A percentile compares a stretch with the other conserved stretches of the same genome.
phyloP scores from a whole-genome alignment of 2,113 vertebrate genomes.

The Gasterosteus nipponicus region DNA sequence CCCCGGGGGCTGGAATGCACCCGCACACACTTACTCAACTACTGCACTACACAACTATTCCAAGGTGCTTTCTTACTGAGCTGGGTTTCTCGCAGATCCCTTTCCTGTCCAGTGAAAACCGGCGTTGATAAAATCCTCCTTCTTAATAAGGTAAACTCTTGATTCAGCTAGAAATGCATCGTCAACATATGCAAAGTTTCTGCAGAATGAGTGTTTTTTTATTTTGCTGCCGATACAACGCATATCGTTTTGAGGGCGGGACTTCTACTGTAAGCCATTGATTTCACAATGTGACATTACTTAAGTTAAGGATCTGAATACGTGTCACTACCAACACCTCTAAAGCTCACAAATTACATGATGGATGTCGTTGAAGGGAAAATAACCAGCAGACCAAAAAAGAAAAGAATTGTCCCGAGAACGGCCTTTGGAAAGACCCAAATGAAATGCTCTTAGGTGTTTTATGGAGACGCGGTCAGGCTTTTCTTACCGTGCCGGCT shows the following conservation, averaged over 20 bases:
- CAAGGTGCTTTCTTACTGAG: too few relatives aligned
- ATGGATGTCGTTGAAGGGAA: not conserved
- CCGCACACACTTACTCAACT: not conserved
- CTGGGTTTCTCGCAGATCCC: too few relatives aligned
- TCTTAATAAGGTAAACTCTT: too few relatives aligned
- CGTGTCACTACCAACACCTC: too few relatives aligned
- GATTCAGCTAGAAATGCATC: not conserved
- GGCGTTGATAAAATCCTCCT: not conserved
- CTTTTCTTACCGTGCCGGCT: conserved; percentile 54
- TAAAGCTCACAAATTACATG: not conserved
- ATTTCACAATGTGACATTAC: too few relatives aligned
- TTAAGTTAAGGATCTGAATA: not conserved
- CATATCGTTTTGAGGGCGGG: too few relatives aligned
- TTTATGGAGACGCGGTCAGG: not conserved
- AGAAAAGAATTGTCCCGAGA: not conserved
- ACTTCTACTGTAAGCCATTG: too few relatives aligned
- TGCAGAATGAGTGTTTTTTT: not conserved
- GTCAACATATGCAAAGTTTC: not conserved
- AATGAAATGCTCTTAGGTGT: not conserved
- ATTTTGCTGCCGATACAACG: not conserved
- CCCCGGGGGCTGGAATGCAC: too few relatives aligned
- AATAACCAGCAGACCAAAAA: not conserved
- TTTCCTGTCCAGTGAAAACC: too few relatives aligned
- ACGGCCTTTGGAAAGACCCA: not conserved
- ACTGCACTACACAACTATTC: too few relatives aligned